A percentile compares a stretch with the other conserved stretches of the same genome.
Evolutionary conservation across 2,888 invertebrate genomes (phyloP).

Genomic region (Aphrophora alni): DNA sequence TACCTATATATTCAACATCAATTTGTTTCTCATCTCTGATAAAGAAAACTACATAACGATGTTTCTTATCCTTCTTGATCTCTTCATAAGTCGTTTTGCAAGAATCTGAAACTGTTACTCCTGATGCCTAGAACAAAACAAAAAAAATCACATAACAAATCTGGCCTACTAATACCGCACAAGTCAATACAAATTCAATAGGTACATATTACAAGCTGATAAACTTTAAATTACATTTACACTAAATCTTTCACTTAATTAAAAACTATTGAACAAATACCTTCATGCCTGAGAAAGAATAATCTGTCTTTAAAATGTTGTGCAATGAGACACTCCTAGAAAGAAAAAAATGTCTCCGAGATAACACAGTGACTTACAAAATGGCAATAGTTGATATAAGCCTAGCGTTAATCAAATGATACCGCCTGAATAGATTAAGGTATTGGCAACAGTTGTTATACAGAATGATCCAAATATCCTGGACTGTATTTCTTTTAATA

Average conservation of each 20-base stretch:
- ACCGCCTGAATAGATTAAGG: no score
- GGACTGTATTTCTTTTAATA: no score
- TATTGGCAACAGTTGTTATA: no score
- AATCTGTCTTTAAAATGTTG: background rate
- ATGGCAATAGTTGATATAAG: background rate
- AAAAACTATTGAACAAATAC: no score
- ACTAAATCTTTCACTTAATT: no score
- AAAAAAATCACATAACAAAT: background rate
- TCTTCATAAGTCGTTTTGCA: constrained; percentile 96
- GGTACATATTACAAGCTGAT: no score
- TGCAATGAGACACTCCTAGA: background rate
- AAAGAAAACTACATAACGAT: constrained; percentile 95
- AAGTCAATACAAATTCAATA: no score
- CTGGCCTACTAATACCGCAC: no score
- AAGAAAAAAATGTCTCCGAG: background rate
- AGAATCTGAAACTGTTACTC: constrained; percentile 93
- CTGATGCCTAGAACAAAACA: constrained; percentile 75
- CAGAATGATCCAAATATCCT: no score
- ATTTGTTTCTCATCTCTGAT: constrained; percentile 96
- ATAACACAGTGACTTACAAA: background rate
- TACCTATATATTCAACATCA: constrained; percentile 89
- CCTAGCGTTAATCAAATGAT: background rate
- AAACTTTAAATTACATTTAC: no score
- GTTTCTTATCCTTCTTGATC: constrained; percentile 97
- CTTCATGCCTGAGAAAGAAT: no score